Evolutionary conservation across 2,888 invertebrate genomes (phyloP).

Genomic region (Drosophila anomelani): DNA sequence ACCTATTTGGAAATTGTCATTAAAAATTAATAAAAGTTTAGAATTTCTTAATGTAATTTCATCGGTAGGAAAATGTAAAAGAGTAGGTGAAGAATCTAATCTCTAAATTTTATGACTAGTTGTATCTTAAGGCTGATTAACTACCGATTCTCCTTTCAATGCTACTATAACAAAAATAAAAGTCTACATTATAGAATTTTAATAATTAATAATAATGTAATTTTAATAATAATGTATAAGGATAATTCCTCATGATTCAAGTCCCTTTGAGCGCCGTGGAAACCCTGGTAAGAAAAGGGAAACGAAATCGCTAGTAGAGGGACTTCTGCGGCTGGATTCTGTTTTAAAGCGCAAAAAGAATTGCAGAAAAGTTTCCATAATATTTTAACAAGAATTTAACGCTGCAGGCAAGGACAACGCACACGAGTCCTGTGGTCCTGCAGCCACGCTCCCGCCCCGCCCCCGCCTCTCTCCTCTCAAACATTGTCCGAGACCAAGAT

Average conservation of each 20-base stretch:
- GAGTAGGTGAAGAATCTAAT: background rate
- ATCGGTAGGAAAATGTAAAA: background rate
- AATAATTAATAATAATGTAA: too few species aligned
- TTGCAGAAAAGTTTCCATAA: slow-evolving; percentile 37
- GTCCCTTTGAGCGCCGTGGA: background rate
- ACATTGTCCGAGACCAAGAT: slow-evolving; percentile 41
- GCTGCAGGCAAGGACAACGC: slow-evolving; percentile 51
- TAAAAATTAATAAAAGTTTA: too few species aligned
- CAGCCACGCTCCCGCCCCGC: background rate
- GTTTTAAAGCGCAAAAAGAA: slow-evolving; percentile 24
- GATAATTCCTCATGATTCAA: background rate
- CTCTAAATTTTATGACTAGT: too few species aligned
- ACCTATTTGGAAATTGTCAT: background rate
- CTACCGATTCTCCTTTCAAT: too few species aligned
- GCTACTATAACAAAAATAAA: too few species aligned
- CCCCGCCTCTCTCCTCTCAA: background rate
- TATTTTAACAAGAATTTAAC: slow-evolving; percentile 54
- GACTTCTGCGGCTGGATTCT: slow-evolving; percentile 10
- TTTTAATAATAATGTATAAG: too few species aligned
- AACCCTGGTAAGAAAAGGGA: background rate
- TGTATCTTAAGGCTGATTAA: too few species aligned
- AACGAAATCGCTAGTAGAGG: background rate
- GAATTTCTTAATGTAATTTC: too few species aligned
- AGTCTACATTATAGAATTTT: too few species aligned
- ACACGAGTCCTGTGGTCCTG: slow-evolving; percentile 30